Evolutionary conservation across 2,113 vertebrate genomes (phyloP), one percentile per base, ranked within the genome.

Genomic region (Salvator merianae): DNA sequence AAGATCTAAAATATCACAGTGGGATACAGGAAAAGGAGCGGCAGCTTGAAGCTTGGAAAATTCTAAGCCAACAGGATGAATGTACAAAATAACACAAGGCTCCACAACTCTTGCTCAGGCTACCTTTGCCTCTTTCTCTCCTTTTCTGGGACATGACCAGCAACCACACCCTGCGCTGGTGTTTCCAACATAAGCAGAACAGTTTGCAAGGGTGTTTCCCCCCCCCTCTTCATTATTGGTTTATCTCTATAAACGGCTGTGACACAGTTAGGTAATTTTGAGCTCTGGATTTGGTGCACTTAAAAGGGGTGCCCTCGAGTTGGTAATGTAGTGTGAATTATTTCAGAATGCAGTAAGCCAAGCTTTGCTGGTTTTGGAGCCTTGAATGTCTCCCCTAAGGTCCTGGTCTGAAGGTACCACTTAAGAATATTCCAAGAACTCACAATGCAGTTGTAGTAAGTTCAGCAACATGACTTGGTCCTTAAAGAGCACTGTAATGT

Each of bases 101-200:
- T 36, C 50, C 34, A 26, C 76, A 7, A 26, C n/a, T 59, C n/a
- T 59, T 38, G 62, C 68, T 76, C 32, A 36, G 34, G 82, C 63
- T 69, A 75, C 65, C 62, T 70, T 82, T 77, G 71, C n/a, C n/a
- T 34, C 47, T 70, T 24, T 30, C 38, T 38, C 66, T 53, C 12
- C 24, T 40, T 63, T 24, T 71, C 22, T 43, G 22, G n/a, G 80
- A n/a, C 69, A 82, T 13, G 55, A 55, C 28, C 66, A 43, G 30
- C 36, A 70, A 59, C 36, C 75, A 70, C 74, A 10, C 75, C 82
- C 82, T 84, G 75, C 38, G 77, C 69, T 63, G 14, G 55, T 20
- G 8, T 2, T 76, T 87, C 47, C 83, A 88, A 82, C 16, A 36
- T 26, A 26, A 62, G 7, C 28, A 22, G 10, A 68, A 43, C 20